These are phyloP conservation scores for Gnathonemus longibarbis DNA, from an alignment of 2,113 vertebrate genomes.

Conservation along the genomic window DNA sequence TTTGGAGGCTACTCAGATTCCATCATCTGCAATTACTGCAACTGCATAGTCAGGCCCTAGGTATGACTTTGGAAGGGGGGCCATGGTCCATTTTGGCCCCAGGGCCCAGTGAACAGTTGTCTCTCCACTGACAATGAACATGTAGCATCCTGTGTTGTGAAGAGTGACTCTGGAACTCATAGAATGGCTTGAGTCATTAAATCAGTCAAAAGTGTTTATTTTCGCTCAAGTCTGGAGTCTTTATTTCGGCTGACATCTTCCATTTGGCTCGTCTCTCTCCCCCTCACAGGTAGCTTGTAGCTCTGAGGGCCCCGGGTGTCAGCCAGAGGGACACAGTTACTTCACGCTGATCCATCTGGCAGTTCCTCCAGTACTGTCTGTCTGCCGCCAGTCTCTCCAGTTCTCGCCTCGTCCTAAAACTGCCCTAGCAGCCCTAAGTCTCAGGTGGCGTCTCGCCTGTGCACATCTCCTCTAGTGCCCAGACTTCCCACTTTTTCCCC, in stretches of 20 bases:
- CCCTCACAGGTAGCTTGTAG: not conserved
- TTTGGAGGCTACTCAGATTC: too few species aligned
- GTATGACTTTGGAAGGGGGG: too few species aligned
- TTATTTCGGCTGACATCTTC: not conserved
- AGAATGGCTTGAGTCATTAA: not conserved
- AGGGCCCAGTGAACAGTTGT: not conserved
- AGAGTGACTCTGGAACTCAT: not conserved
- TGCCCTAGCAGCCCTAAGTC: not conserved
- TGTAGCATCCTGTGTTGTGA: not conserved
- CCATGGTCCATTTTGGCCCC: too few species aligned
- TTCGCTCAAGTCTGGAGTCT: not conserved
- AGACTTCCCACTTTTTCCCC: not conserved
- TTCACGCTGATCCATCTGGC: not conserved
- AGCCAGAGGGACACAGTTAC: not conserved
- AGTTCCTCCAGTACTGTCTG: not conserved
- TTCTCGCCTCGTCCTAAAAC: not conserved
- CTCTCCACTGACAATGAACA: not conserved
- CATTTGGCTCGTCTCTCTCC: not conserved
- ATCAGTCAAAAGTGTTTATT: not conserved
- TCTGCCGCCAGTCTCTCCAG: not conserved
- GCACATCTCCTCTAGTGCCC: not conserved
- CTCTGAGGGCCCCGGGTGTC: not conserved
- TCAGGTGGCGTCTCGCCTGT: not conserved
- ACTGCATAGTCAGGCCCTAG: too few species aligned
- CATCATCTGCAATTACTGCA: too few species aligned